Conservation (phyloP, 2,888 invertebrate genomes). For the Drosophila trichaetosa region DNA sequence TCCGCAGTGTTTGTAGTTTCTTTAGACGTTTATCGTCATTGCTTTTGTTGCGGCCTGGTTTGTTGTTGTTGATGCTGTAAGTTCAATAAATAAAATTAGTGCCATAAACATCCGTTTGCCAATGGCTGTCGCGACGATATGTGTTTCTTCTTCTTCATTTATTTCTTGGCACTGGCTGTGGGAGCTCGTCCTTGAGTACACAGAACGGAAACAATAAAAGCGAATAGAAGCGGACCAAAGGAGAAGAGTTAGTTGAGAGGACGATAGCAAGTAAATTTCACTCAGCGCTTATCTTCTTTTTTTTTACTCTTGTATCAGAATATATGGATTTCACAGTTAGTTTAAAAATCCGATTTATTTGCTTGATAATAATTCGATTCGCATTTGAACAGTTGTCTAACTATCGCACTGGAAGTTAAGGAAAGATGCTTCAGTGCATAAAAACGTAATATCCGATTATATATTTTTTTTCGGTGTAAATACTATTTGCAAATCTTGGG, state of each 20-base stretch:
- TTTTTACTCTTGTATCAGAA: neutral
- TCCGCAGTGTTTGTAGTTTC: conserved; percentile 11
- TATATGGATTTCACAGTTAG: neutral
- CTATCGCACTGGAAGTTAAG: neutral
- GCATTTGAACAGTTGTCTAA: neutral
- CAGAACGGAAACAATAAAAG: neutral
- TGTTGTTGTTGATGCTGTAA: conserved; percentile 51
- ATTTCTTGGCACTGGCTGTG: conserved; percentile 1
- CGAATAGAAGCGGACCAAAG: neutral
- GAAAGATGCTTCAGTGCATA: neutral
- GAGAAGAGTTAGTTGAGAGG: neutral
- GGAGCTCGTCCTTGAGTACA: conserved; percentile 37
- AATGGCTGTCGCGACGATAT: conserved; percentile 37
- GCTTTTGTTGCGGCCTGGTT: conserved; percentile 19
- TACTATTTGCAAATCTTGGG: conserved; percentile 54
- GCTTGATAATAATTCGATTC: neutral
- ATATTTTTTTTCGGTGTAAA: neutral
- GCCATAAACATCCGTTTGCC: conserved; percentile 76
- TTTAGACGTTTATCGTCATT: conserved; percentile 12
- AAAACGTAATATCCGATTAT: neutral
- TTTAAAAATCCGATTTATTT: neutral
- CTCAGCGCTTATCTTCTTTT: neutral
- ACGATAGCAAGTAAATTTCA: neutral
- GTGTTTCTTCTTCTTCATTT: conserved; percentile 22
- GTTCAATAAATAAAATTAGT: conserved; percentile 79